phyloP scores from a whole-genome alignment of 2,113 vertebrate species.

The Gorsachius goisagi region DNA sequence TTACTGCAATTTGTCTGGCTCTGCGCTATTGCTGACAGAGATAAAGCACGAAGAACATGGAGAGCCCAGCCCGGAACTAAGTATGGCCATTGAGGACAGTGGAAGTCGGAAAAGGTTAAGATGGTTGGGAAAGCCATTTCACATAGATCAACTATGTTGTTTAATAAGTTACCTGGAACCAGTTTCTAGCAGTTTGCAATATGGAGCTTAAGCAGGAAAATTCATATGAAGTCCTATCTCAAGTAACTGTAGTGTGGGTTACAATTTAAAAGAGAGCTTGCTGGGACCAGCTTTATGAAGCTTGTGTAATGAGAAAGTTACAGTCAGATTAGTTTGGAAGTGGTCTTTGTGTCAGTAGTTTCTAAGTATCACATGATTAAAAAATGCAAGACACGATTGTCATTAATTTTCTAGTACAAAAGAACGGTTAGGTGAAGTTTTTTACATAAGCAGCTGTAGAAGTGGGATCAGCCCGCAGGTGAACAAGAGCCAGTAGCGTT shows the following conservation, averaged over 20 bases:
- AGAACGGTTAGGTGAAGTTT: not conserved
- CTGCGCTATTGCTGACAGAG: not conserved
- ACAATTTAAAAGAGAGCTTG: not conserved
- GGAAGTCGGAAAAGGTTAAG: not conserved
- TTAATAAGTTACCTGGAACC: conserved; percentile 50
- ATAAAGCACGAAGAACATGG: not conserved
- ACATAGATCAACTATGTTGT: not conserved
- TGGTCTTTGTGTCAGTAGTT: not conserved
- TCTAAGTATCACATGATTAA: not conserved
- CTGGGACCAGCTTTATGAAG: not conserved
- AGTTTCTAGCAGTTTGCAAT: not conserved
- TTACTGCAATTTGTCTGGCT: conserved; percentile 8
- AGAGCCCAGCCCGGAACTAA: not conserved
- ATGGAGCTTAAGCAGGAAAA: not conserved
- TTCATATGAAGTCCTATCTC: not conserved
- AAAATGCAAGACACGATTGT: not conserved
- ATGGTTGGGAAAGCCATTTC: not conserved
- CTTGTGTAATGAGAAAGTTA: not conserved
- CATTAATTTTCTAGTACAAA: not conserved
- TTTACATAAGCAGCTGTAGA: not conserved
- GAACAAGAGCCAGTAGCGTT: rapidly evolving
- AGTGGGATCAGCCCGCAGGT: not conserved
- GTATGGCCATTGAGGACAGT: not conserved
- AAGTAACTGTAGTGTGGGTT: not conserved
- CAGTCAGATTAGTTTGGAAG: not conserved